Evolutionary conservation across 2,113 vertebrate genomes (phyloP), one percentile per base, ranked within the genome.

Genomic region (Prolemur simus): DNA sequence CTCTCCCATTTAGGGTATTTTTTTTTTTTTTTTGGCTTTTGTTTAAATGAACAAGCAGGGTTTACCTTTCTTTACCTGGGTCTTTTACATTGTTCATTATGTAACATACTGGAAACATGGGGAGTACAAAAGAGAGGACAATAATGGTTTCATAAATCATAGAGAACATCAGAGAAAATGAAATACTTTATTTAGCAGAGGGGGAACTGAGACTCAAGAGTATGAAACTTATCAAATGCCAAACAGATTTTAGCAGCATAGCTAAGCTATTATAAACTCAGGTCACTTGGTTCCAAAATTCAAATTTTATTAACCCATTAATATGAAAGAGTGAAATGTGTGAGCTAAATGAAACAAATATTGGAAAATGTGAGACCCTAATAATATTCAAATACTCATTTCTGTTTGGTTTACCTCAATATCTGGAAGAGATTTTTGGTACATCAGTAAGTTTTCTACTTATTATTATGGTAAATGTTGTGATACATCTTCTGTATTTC

Each of bases 101-200:
- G 12, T 64, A n/a, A 90, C 88, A 66, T 6, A 47, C 14, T 25
- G 37, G 42, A 42, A 73, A 80, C 0, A 8, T 0, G 2, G 3
- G 8, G 12, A n/a, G 18, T 23, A 25, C 52, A 73, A 17, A 91
- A 82, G 63, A 52, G 37, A 77, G 54, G 54, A 12, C 18, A 52
- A 0, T 34, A 10, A 47, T 49, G 8, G 21, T 78, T 83, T 34
- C 1, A 0, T 56, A 87, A 68, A 37, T 93, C 39, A 32, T 0
- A 17, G 76, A 29, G 25, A 17, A 9, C 20, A 34, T 77, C 29
- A 47, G 10, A 27, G 9, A 76, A 25, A 66, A 27, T 8, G 7
- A 1, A 23, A 77, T 78, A 20, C 52, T 96, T 64, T 91, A n/a
- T 60, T 95, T 52, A 92, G 32, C 54, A 34, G 34, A 39, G 21